Base-by-base conservation (phyloP, 92 coral and sea anemone genomes). In the Epizoanthus scotinus region DNA sequence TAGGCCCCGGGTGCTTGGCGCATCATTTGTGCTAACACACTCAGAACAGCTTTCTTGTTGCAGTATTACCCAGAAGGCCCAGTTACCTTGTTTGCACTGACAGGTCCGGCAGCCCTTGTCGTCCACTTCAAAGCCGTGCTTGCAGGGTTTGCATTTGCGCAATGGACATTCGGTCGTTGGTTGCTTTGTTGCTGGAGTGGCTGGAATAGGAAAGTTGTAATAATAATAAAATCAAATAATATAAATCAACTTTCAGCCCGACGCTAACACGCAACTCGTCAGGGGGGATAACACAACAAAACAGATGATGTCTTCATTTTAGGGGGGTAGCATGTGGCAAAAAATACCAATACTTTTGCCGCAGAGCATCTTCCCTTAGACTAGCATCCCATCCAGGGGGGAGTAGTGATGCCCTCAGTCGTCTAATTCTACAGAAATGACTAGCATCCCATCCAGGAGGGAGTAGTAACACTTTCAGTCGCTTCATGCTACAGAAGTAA, bases 71-170 rank as follows among this genome's bases (percentile, higher is more conserved):
- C 31, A 44, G 17, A 44, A 47, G 47, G 18, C 34, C 9, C 3
- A 21, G 7, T 2, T 56, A 75, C 81, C 67, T 59, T 58, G 40
- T 12, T 36, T 44, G 63, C 97, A 92, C 53, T 72, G 82, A 65
- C 97, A 92, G 26, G 93, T 92, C 60, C 77, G 73, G 70, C 97
- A 92, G 60, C 93, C 93, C 4, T 65, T 70, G 25, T 60, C 67
- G 59, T 84, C 87, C 60, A 80, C 84, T 55, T 71, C 77, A 78
- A 84, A 87, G 50, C 93, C 97, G 47, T 85, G 74, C 58, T 80
- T 90, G 56, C 97, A 92, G 36, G 83, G 74, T 18, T 17, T 79
- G 54, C 97, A 92, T 22, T 86, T 81, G 12, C 78, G 50, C 26
- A 68, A 12, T 10, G 90, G 94, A 47, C 92, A 89, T 3, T 47